A percentile compares a stretch with the other conserved stretches of the same genome.
phyloP scores from a whole-genome alignment of 2,888 invertebrate species.

The Dusona sp. region DNA sequence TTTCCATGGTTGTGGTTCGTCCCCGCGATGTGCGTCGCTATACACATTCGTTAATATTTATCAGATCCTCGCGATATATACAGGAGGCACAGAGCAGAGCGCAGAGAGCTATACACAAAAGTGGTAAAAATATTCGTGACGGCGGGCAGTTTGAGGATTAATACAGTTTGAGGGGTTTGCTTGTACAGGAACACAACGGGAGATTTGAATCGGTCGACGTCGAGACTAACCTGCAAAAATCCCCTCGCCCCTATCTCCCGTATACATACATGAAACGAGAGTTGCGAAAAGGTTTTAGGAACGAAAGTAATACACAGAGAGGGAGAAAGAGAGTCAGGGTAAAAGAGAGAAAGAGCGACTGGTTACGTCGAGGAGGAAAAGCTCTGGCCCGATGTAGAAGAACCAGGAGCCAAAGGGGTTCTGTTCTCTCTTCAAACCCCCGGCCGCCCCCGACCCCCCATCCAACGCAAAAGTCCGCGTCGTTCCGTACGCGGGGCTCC shows the following conservation, averaged over 20 bases:
- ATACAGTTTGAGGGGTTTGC: constrained; percentile 54
- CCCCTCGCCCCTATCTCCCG: background rate
- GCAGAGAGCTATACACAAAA: background rate
- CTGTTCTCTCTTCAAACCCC: background rate
- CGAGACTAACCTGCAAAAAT: constrained; percentile 56
- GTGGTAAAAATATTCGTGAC: constrained; percentile 71
- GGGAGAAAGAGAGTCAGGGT: background rate
- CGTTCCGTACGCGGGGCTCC: constrained; percentile 1
- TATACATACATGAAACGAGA: constrained; percentile 3
- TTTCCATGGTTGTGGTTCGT: background rate
- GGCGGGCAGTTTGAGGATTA: constrained; percentile 68
- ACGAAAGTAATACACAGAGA: constrained; percentile 12
- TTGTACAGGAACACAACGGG: constrained; percentile 69
- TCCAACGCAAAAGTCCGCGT: constrained; percentile 21
- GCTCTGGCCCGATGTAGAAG: constrained; percentile 28
- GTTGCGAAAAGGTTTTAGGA: constrained; percentile 26
- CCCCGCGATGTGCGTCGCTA: constrained; percentile 14
- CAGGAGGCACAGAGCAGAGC: background rate
- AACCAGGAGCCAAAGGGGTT: constrained; percentile 34
- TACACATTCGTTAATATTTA: constrained; percentile 44
- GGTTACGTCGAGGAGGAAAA: constrained; percentile 56
- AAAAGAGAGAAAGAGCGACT: constrained; percentile 53
- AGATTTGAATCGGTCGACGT: constrained; percentile 75
- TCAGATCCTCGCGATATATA: constrained; percentile 37
- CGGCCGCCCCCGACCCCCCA: constrained; percentile 3